Evolutionary conservation across 2,797 vertebrate genomes (phyloP), one percentile per base, ranked within the genome.

Genomic region (Pampus argenteus): DNA sequence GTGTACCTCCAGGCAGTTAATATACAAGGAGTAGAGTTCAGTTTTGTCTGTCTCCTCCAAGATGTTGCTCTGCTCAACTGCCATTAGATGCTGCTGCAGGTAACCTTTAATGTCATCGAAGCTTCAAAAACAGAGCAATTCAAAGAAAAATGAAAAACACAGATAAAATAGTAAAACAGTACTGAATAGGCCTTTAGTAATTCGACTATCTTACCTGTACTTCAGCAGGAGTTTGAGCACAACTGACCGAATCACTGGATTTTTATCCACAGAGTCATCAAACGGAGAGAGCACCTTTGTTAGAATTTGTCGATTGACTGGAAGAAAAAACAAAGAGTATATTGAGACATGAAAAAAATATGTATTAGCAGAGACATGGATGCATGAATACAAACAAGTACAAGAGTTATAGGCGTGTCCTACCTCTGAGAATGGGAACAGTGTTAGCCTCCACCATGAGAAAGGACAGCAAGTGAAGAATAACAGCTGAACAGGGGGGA

Each of bases 171-270:
- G 40, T 9, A 9, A 3, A 56, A 17, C 0, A 0, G 2, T 34
- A 29, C 6, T 11, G 2, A 45, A 15, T 13, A 38, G 6, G 17
- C 31, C 49, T 17, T 48, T 34, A 51, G 1, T 25, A 47, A 45
- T 15, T 4, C 13, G 4, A 26, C 6, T 4, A 49, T 6, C 83
- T 89, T 78, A 99, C 98, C 97, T 99, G 92, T 98, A 98, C 79
- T 99, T 98, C 55, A 99, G 80, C 23, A 99, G 95, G 40, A 99
- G 95, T 88, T 99, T 99, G 59, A 99, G 94, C 59, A 99, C 91
- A 3, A 98, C 95, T 0, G 98, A 99, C 57, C 98, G 97, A 78
- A 97, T 93, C 34, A 99, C 88, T 1, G 98, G 98, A 69, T 95
- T 98, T 89, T 95, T 95, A 88, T 99, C 98, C 82, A 96, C 89